Percentiles rank a stretch among this genome's conserved stretches.
Conservation (phyloP, 1,140 invertebrate genomes). For the Arctopsyche grandis region DNA sequence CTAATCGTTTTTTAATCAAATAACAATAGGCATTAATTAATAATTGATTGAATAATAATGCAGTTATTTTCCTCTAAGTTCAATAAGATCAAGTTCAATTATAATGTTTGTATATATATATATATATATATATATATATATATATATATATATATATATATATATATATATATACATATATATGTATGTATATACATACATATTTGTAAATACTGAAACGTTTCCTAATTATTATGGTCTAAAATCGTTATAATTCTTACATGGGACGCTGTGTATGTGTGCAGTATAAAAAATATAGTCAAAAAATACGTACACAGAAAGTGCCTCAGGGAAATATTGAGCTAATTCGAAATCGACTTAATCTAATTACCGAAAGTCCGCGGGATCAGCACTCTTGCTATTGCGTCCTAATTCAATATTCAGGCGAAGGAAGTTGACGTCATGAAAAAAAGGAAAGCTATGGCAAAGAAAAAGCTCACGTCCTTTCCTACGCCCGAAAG, state of each 20-base stretch:
- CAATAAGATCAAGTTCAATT: too few species aligned
- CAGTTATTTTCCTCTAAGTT: too few species aligned
- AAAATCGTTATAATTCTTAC: too few species aligned
- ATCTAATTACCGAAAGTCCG: slow-evolving; percentile 2
- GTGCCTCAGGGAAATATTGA: not conserved
- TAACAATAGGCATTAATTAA: too few species aligned
- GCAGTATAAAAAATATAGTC: too few species aligned
- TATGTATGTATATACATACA: not conserved
- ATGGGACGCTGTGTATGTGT: too few species aligned
- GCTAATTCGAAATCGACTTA: slow-evolving; percentile 19
- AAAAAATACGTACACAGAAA: not conserved
- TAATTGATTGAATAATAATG: too few species aligned
- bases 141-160: not conserved
- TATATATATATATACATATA: not conserved
- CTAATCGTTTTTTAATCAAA: too few species aligned
- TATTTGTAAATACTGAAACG: not conserved
- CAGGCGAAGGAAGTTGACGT: slow-evolving; percentile 19
- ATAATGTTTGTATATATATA: not conserved
- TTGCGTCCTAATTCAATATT: slow-evolving; percentile 2
- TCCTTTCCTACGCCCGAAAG: not conserved
- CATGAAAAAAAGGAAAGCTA: not conserved
- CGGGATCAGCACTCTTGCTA: slow-evolving; percentile 11
- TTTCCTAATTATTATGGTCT: not conserved
- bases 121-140: not conserved
- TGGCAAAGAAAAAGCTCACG: not conserved